Conservation (phyloP, 1,140 invertebrate genomes). For the Lutraria rhynchaena region DNA sequence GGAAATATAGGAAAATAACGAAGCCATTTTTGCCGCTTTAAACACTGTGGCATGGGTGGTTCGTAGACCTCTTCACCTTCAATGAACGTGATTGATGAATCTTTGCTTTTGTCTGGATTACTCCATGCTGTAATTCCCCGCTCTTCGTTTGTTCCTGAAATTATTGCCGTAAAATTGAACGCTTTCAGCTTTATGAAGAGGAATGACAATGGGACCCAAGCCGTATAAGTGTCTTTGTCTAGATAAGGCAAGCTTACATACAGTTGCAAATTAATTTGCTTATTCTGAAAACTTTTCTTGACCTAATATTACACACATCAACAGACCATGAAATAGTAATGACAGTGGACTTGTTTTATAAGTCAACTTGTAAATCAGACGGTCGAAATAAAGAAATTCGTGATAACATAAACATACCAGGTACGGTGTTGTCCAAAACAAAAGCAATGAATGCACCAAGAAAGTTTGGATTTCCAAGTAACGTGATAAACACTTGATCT, state of each 20-base stretch:
- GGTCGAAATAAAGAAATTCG: too few relatives aligned
- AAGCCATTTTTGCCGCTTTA: not conserved
- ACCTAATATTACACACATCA: too few relatives aligned
- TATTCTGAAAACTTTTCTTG: too few relatives aligned
- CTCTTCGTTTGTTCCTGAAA: conserved; percentile 75
- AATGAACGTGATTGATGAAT: not conserved
- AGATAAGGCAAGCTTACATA: too few relatives aligned
- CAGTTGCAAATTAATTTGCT: too few relatives aligned
- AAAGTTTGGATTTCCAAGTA: conserved; percentile 77
- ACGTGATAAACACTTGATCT: conserved; percentile 52
- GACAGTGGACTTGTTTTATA: too few relatives aligned
- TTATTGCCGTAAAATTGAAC: too few relatives aligned
- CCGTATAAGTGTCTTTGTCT: too few relatives aligned
- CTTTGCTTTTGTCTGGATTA: not conserved
- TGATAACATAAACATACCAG: conserved; percentile 61
- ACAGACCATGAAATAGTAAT: too few relatives aligned
- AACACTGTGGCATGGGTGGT: conserved; percentile 14
- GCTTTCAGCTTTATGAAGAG: too few relatives aligned
- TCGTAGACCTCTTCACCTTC: conserved; percentile 45
- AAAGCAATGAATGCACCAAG: conserved; percentile 78
- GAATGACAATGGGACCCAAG: too few relatives aligned
- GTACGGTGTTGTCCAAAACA: conserved; percentile 80
- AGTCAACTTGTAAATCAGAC: too few relatives aligned
- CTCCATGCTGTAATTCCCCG: conserved; percentile 41
- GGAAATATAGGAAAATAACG: conserved; percentile 22